Evolutionary conservation across 2,113 vertebrate genomes (phyloP).

Genomic region (Lagenorhynchus albirostris): DNA sequence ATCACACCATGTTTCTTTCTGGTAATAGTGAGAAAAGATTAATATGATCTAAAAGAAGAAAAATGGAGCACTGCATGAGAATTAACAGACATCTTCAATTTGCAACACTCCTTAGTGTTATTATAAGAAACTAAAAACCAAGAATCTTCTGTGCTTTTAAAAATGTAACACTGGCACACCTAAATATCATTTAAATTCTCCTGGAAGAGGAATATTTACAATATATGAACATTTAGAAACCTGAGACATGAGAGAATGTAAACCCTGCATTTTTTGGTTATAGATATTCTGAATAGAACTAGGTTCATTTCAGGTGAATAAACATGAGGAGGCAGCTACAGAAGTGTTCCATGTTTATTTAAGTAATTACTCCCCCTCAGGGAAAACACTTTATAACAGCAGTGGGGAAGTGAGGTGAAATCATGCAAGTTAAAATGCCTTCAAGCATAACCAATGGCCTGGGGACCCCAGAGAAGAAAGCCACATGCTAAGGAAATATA

Average conservation of each 20-base stretch:
- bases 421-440: not conserved
- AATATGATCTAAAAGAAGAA: not conserved
- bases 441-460: not conserved
- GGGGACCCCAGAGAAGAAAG: not conserved
- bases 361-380: not conserved
- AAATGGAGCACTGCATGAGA: not conserved
- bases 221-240: not conserved
- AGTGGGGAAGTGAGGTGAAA: not conserved
- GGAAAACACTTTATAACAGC: not conserved
- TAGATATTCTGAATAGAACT: not conserved
- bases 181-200: not conserved
- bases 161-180: not conserved
- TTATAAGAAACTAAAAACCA: not conserved
- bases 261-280: not conserved
- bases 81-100: not conserved
- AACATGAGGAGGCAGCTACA: not conserved
- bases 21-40: not conserved
- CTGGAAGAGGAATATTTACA: not conserved
- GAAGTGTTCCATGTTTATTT: not conserved
- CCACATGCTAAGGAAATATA: not conserved
- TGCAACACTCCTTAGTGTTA: not conserved
- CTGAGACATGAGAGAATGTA: not conserved
- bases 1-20: not conserved
- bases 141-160: not conserved
- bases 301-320: not conserved